Evolutionary conservation across 2,888 invertebrate genomes (phyloP).

Genomic region (Lasioglossum leucozonium): DNA sequence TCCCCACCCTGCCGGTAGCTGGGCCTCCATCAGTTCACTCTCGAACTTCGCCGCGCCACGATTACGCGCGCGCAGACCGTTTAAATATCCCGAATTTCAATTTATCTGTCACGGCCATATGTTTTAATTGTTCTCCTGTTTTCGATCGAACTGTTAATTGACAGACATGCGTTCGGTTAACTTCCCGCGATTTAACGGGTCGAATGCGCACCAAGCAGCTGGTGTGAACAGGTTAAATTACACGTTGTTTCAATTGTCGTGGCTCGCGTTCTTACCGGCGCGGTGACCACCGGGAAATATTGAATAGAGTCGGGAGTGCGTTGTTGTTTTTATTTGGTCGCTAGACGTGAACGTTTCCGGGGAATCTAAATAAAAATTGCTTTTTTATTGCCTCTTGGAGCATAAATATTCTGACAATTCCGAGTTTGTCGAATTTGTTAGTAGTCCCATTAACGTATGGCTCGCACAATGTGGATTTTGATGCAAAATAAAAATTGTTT

Average conservation of each 20-base stretch:
- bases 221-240: not conserved
- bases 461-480: not conserved
- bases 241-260: not conserved
- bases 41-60: not conserved
- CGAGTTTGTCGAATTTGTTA: not conserved
- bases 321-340: not conserved
- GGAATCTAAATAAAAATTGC: not conserved
- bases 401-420: not conserved
- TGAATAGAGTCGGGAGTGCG: not conserved
- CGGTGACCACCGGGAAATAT: not conserved
- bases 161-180: slow-evolving; percentile 43
- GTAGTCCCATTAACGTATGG: not conserved
- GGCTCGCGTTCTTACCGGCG: not conserved
- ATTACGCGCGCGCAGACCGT: not conserved
- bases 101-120: slow-evolving; percentile 9
- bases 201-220: not conserved
- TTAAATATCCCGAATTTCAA: slow-evolving; percentile 21
- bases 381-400: not conserved
- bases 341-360: not conserved
- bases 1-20: no score
- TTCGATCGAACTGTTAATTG: slow-evolving; percentile 50
- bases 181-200: slow-evolving; percentile 40
- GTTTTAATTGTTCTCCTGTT: slow-evolving; percentile 45
- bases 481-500: no score
- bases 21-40: not conserved